phyloP scores from a whole-genome alignment of 2,113 vertebrate species.

The Carassius carassius region DNA sequence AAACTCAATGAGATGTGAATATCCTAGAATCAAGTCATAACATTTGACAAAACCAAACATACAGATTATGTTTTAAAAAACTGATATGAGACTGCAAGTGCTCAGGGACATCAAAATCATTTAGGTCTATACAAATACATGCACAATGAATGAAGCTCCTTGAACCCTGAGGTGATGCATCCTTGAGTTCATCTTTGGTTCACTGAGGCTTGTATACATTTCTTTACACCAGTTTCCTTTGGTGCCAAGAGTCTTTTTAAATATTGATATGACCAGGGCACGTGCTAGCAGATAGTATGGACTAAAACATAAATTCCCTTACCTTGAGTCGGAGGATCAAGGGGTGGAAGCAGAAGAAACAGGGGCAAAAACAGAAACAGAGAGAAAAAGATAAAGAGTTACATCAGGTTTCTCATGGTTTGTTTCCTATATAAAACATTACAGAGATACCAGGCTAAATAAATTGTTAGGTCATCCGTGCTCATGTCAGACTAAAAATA shows the following conservation, averaged over 20 bases:
- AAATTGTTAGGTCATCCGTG: slow-evolving; percentile 25
- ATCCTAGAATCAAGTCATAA: not conserved
- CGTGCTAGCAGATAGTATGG: not conserved
- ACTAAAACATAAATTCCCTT: slow-evolving; percentile 56
- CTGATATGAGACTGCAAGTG: slow-evolving; percentile 55
- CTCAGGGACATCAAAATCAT: slow-evolving; percentile 60
- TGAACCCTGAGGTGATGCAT: slow-evolving; percentile 6
- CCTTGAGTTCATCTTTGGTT: slow-evolving; percentile 11
- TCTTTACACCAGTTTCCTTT: not conserved
- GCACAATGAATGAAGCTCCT: slow-evolving; percentile 55
- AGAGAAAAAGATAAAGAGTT: slow-evolving; percentile 9
- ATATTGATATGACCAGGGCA: not conserved
- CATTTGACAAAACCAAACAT: slow-evolving; percentile 49
- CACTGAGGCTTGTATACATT: not conserved
- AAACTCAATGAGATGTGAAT: not conserved
- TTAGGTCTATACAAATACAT: slow-evolving; percentile 59
- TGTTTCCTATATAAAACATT: slow-evolving; percentile 8
- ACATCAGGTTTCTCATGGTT: slow-evolving; percentile 20
- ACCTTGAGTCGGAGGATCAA: slow-evolving; percentile 62
- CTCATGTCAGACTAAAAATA: slow-evolving; percentile 13
- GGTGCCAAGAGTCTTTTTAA: not conserved
- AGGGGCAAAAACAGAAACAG: slow-evolving; percentile 21
- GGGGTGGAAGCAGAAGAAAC: slow-evolving; percentile 42
- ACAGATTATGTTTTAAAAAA: not conserved
- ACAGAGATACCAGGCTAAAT: slow-evolving; percentile 14